Base-by-base conservation (phyloP, 2,113 vertebrate species). In the Actenoides lindsayi region DNA sequence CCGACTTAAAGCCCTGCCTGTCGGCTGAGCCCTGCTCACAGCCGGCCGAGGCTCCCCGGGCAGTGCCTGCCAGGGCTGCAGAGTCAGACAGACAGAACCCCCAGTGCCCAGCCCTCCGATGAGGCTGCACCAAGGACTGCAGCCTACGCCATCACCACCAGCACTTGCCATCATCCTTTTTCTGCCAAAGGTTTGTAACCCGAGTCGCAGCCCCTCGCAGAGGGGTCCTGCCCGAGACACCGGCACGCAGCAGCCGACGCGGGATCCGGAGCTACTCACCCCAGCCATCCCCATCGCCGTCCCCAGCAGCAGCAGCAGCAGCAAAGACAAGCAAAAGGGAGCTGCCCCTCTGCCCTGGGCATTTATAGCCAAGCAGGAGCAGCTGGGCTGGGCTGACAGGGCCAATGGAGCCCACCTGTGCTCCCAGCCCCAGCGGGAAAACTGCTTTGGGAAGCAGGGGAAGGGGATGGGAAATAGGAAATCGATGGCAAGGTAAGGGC, bases 261-360 rank as follows among this genome's bases (percentile, higher is more conserved):
- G 17, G 24, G 18, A 21, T 19, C 28, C 4, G 20, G 18, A 62
- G 13, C 0, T 1, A 85, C 82, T 82, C 77, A 78, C 51, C 59
- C 1, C 1, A 1, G 13, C 30, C 4, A 0, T 41, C 20, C 16
- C 23, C 54, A 6, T 16, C 3, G 0, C 18, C 2, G 11, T 71
- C 56, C 46, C 18, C 53, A 7, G 13, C 4, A 53, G 28, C 9
- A 1, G 16, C 14, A 1, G 18, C 62, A 74, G 57, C 68, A 13
- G 5, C 60, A 3, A 8, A 19, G 30, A n/a, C 0, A 17, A 51
- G 41, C 28, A 8, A 1, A 65, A 7, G 17, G 11, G 5, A 24
- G 6, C 37, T 30, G 3, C 3, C 3, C 2, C 57, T 6, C 30
- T 5, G 10, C 50, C 3, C 14, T 8, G 1, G n/a, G 31, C 5